A percentile compares a stretch with the other conserved stretches of the same genome.
Conservation (phyloP, 2,797 vertebrate species). For the Rhynchonycteris naso region DNA sequence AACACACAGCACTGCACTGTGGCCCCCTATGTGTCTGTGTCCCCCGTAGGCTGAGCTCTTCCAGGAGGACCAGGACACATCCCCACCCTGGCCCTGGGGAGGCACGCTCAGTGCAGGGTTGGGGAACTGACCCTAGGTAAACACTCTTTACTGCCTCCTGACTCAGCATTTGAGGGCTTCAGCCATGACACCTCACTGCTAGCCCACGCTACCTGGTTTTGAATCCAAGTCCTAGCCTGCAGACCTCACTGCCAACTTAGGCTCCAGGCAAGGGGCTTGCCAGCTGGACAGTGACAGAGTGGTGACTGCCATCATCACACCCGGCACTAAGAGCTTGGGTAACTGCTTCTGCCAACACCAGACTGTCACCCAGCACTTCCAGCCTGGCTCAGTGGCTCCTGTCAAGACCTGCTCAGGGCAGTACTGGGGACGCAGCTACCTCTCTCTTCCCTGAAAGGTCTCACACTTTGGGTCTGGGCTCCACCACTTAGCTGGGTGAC, state of each 20-base stretch:
- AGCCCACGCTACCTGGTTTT: not conserved
- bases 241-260: not conserved
- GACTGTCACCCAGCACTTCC: not conserved
- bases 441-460: not conserved
- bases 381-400: not conserved
- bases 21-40: not conserved
- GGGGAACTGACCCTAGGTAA: not conserved
- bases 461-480: not conserved
- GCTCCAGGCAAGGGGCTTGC: not conserved
- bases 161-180: not conserved
- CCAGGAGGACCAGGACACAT: not conserved
- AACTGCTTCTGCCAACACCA: not conserved
- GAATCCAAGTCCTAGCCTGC: not conserved
- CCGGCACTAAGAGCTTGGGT: not conserved
- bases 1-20: accelerated
- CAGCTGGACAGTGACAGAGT: not conserved
- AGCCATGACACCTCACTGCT: not conserved
- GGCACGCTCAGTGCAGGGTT: accelerated
- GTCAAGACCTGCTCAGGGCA: not conserved
- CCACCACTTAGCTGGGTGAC: not conserved
- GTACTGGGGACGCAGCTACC: accelerated
- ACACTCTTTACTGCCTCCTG: not conserved
- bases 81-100: not conserved
- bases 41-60: not conserved
- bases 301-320: not conserved